A percentile compares a stretch with the other conserved stretches of the same genome.
phyloP scores from a whole-genome alignment of 2,888 invertebrate genomes.

The Drosophila basisetae region DNA sequence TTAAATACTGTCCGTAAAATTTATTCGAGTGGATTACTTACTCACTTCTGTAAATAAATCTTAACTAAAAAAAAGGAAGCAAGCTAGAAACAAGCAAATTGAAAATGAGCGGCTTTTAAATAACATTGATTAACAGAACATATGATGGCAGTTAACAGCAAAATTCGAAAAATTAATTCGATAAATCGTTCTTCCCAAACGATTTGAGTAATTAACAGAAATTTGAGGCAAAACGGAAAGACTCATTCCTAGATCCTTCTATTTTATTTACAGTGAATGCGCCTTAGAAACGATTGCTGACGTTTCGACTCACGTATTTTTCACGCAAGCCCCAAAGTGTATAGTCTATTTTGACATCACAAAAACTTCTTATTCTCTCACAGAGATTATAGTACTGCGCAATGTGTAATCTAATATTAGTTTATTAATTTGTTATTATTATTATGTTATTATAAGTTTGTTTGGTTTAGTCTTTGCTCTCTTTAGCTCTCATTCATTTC shows the following conservation, averaged over 20 bases:
- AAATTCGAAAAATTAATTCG: neutral
- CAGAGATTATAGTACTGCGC: neutral
- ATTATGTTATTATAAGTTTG: neutral
- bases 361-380: neutral
- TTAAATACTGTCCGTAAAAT: neutral
- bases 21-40: too few species aligned
- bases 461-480: neutral
- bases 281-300: neutral
- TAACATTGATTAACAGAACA: slow-evolving; percentile 1
- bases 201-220: neutral
- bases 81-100: neutral
- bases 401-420: neutral
- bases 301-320: neutral
- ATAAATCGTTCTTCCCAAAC: neutral
- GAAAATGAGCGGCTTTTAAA: neutral
- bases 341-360: neutral
- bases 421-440: neutral
- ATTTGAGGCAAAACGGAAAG: neutral
- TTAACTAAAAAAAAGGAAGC: neutral
- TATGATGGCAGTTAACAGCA: neutral
- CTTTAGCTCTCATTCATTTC: neutral
- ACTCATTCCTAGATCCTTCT: neutral
- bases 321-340: neutral
- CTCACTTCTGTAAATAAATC: neutral
- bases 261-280: neutral